phyloP scores from a whole-genome alignment of 2,888 invertebrate species.

The Troides oblongomaculatus region DNA sequence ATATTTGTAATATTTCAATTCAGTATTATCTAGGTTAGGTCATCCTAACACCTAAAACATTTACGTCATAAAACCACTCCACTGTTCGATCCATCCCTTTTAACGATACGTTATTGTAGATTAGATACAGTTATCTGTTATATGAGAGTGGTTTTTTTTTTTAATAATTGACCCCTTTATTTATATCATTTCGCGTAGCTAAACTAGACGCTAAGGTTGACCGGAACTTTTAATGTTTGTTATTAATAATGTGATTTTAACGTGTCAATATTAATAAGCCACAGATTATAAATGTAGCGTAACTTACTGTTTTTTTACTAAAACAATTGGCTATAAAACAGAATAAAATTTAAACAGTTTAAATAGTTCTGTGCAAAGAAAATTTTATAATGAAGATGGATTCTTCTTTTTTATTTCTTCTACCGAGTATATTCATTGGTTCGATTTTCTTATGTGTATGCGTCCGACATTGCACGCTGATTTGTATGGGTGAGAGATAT shows the following conservation, averaged over 20 bases:
- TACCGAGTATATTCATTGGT: conserved; percentile 24
- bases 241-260: conserved; percentile 5
- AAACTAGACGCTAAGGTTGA: conserved; percentile 7
- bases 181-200: conserved; percentile 10
- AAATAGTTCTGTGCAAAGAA: neutral
- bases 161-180: conserved; percentile 23
- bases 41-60: conserved; percentile 4
- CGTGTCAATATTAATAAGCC: neutral
- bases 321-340: no score
- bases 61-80: conserved; percentile 36
- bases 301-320: no score
- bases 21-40: neutral
- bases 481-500: conserved; percentile 24
- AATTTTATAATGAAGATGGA: conserved; percentile 15
- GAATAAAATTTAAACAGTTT: neutral
- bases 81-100: conserved; percentile 30
- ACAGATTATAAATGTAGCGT: no score
- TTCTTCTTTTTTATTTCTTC: conserved; percentile 14
- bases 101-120: conserved; percentile 35
- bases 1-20: neutral
- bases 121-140: conserved; percentile 36
- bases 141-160: conserved; percentile 34
- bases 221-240: conserved; percentile 1
- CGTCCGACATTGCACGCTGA: conserved; percentile 19
- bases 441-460: conserved; percentile 16